Base-by-base conservation (phyloP, 2,797 vertebrate species). In the Myotis daubentonii region DNA sequence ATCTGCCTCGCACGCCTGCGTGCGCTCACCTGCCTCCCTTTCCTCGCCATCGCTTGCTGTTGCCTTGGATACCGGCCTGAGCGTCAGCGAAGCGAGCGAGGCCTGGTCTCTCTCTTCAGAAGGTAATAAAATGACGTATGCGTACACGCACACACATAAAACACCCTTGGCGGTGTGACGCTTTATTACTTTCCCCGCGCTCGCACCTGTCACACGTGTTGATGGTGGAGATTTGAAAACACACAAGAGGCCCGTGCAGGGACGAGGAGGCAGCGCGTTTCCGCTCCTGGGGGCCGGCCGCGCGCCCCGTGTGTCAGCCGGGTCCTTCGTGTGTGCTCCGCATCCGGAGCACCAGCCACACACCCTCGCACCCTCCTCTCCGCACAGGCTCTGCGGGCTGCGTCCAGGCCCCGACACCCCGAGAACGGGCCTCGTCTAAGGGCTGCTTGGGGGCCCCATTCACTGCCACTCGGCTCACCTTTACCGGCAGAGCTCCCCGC, bases 191-290 rank as follows among this genome's bases (percentile, higher is more conserved):
- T 33, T 19, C 10, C 11, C 11, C 6, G 6, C 28, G n/a, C 60
- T 28, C 41, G 10, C 6, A 10, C 66, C 71, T 85, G 57, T 25
- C 17, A 80, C 1, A 6, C 6, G 1, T 57, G 38, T 71, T 81
- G 23, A 8, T 13, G 6, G 17, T 7, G 53, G 79, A 53, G 49
- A 38, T 30, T 33, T 55, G 16, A 88, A 55, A 60, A 60, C 16
- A 28, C 60, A 75, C 20, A 3, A 23, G 76, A 82, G 85, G 30
- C 66, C 47, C 7, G 28, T 82, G 78, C 30, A 2, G 20, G 8
- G 12, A 19, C 0, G 12, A 51, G 55, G 44, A 8, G 8, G 16
- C 12, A 7, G 17, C 17, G 10, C 19, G 0, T 25, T 25, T 15
- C 30, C 6, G 2, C 6, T 51, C 17, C 51, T 30, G 2, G 76